Percentiles rank a stretch among this genome's conserved stretches.
These are phyloP conservation scores for Caerostris darwini DNA, from an alignment of 1,140 invertebrate species.

Conservation along the genomic window DNA sequence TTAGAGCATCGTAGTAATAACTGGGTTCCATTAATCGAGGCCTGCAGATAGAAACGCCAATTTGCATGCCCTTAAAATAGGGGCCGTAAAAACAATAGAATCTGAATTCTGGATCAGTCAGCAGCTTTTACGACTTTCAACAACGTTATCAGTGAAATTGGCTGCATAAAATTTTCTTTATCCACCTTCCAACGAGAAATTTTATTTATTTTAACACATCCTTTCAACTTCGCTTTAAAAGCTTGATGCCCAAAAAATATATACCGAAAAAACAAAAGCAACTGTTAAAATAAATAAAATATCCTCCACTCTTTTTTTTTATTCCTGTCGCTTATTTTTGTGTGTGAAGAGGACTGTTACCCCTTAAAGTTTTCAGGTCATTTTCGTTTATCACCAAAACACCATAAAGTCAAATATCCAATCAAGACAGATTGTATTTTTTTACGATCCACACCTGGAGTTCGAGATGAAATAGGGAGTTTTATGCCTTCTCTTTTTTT, in stretches of 20 bases:
- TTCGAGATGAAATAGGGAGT: constrained; percentile 64
- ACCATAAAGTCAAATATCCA: constrained; percentile 75
- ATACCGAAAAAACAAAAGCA: constrained; percentile 30
- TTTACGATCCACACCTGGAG: constrained; percentile 68
- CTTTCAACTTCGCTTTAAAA: constrained; percentile 57
- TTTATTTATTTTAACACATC: constrained; percentile 64
- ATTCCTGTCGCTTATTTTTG: constrained; percentile 25
- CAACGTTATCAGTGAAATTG: constrained; percentile 75
- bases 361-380: constrained; percentile 69
- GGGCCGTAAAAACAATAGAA: constrained; percentile 69
- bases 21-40: constrained; percentile 53
- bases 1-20: constrained; percentile 49
- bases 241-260: constrained; percentile 32
- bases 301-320: constrained; percentile 12
- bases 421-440: constrained; percentile 74
- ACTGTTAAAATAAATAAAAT: constrained; percentile 72
- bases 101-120: constrained; percentile 53
- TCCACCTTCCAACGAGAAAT: background rate
- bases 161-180: constrained; percentile 66
- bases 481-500: constrained; percentile 47
- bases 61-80: constrained; percentile 61
- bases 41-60: constrained; percentile 32
- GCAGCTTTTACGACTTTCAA: constrained; percentile 72
- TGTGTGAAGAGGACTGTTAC: constrained; percentile 43
- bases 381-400: constrained; percentile 73